Evolutionary conservation across 1,140 invertebrate species (phyloP).

Genomic region (Drosophila paulistorum): DNA sequence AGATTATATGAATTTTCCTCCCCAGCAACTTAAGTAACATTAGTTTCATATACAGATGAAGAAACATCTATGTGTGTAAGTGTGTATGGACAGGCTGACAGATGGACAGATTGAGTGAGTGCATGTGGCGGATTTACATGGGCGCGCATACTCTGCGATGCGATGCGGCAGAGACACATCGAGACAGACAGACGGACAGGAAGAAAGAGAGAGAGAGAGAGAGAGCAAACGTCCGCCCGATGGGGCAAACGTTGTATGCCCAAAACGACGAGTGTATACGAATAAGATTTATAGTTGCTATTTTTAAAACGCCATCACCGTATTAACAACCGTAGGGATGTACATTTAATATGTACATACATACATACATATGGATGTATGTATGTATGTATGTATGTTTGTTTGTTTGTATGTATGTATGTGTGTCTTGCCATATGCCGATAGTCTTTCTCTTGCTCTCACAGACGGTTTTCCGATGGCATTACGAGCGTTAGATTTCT

Average conservation of each 20-base stretch:
- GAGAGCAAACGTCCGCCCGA: not conserved
- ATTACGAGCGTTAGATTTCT: slow-evolving; percentile 30
- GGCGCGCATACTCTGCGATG: slow-evolving; percentile 20
- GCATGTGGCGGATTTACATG: slow-evolving; percentile 64
- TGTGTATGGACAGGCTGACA: slow-evolving; percentile 30
- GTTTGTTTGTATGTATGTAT: no score
- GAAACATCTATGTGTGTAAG: slow-evolving; percentile 35
- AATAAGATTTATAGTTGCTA: slow-evolving; percentile 77
- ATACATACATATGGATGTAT: slow-evolving; percentile 2
- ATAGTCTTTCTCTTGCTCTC: slow-evolving; percentile 3
- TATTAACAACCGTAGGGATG: slow-evolving; percentile 72
- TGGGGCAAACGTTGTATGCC: slow-evolving; percentile 45
- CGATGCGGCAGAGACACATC: not conserved
- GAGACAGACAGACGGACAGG: not conserved
- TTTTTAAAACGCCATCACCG: slow-evolving; percentile 73
- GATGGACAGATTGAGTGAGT: slow-evolving; percentile 56
- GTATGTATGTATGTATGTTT: no score
- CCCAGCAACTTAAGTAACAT: slow-evolving; percentile 67
- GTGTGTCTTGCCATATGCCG: not conserved
- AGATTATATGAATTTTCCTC: slow-evolving; percentile 50
- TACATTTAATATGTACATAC: slow-evolving; percentile 17
- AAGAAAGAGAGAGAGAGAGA: not conserved
- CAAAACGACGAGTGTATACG: slow-evolving; percentile 47
- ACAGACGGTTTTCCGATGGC: slow-evolving; percentile 1
- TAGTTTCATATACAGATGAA: slow-evolving; percentile 52